Percentiles rank a stretch among this genome's conserved stretches.
Conservation (phyloP, 2,113 vertebrate genomes). For the Chloebia gouldiae region DNA sequence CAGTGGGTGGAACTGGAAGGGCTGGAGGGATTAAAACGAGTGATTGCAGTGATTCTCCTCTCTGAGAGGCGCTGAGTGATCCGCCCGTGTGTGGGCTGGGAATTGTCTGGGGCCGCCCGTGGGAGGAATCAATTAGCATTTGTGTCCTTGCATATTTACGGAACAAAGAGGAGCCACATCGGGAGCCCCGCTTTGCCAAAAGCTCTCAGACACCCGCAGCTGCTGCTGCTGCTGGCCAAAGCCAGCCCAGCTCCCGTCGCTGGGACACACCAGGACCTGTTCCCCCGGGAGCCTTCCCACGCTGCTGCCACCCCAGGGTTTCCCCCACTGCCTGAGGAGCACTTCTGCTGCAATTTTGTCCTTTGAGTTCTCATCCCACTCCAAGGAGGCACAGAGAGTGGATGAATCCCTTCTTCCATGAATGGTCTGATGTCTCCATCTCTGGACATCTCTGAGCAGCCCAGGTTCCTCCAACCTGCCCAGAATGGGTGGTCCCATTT, state of each 20-base stretch:
- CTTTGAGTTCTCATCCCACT: not conserved
- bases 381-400: not conserved
- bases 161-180: conserved; percentile 59
- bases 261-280: not conserved
- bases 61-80: not conserved
- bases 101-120: not conserved
- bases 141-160: conserved; percentile 45
- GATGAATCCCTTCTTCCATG: not conserved
- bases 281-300: not conserved
- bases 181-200: conserved; percentile 21
- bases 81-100: not conserved
- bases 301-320: not conserved
- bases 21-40: not conserved
- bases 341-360: not conserved
- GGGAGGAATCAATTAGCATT: conserved; percentile 67
- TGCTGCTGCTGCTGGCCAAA: not conserved
- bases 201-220: conserved; percentile 18
- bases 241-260: not conserved
- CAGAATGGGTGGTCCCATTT: not conserved
- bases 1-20: not conserved
- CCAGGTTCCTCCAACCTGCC: not conserved
- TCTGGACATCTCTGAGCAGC: not conserved
- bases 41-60: not conserved
- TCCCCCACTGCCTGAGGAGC: not conserved
- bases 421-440: not conserved